These are phyloP conservation scores for Hymenochirus boettgeri DNA, from an alignment of 2,113 vertebrate species.

Conservation along the genomic window DNA sequence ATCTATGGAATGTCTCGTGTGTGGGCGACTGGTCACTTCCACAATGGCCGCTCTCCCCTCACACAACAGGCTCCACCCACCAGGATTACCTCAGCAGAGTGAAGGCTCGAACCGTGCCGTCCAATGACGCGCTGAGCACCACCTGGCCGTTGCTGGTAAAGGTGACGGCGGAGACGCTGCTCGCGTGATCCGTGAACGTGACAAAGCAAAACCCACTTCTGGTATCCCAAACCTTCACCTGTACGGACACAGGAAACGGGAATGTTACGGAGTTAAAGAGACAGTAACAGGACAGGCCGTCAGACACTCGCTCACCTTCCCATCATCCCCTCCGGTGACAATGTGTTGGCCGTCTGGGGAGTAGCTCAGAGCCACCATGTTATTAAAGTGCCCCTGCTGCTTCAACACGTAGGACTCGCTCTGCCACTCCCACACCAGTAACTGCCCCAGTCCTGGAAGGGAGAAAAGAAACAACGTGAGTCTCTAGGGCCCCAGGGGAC, in stretches of 20 bases:
- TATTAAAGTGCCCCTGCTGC: conserved; percentile 96
- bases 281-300: too few relatives aligned
- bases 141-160: conserved; percentile 84
- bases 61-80: too few relatives aligned
- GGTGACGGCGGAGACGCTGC: conserved; percentile 77
- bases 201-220: conserved; percentile 91
- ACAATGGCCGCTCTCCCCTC: neutral
- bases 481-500: neutral
- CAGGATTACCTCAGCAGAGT: conserved; percentile 83
- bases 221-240: conserved; percentile 97
- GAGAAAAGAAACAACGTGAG: neutral
- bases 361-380: conserved; percentile 86
- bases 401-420: conserved; percentile 95
- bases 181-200: conserved; percentile 91
- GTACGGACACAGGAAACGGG: neutral
- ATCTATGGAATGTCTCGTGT: too few relatives aligned
- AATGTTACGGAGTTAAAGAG: neutral
- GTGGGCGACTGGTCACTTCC: neutral
- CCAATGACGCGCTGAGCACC: conserved; percentile 85
- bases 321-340: conserved; percentile 87
- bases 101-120: conserved; percentile 92
- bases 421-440: conserved; percentile 98
- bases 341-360: conserved; percentile 92
- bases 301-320: conserved; percentile 74
- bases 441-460: conserved; percentile 80